A percentile compares a stretch with the other conserved stretches of the same genome.
Conservation (phyloP, 1,140 invertebrate species). For the Vollenhovia emeryi region DNA sequence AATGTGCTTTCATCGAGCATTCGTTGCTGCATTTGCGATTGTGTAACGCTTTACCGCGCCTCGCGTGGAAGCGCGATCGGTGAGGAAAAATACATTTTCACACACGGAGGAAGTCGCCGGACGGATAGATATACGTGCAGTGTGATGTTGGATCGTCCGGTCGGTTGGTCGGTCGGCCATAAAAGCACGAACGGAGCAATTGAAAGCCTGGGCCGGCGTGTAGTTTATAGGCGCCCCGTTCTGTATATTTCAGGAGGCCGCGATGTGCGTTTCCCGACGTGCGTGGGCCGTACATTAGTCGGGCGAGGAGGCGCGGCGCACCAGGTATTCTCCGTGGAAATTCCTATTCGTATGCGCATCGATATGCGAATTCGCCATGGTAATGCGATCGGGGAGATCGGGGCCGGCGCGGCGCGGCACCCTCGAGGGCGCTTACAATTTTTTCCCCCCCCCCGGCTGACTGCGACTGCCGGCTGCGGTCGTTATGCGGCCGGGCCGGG, state of each 20-base stretch:
- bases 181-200: conserved; percentile 71
- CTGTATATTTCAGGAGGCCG: conserved; percentile 56
- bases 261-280: not conserved
- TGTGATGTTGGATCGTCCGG: conserved; percentile 26
- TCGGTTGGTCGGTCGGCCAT: conserved; percentile 43
- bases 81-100: not conserved
- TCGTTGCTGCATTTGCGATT: not conserved
- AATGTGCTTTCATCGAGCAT: conserved; percentile 14
- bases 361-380: conserved; percentile 66
- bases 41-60: not conserved
- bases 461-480: not conserved
- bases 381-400: conserved; percentile 52
- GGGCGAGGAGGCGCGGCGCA: not conserved
- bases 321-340: conserved; percentile 25
- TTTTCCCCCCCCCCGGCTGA: not conserved
- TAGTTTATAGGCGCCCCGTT: conserved; percentile 59
- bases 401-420: not conserved
- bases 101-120: conserved; percentile 16
- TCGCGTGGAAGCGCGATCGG: not conserved
- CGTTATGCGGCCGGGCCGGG: not conserved
- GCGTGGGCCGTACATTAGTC: conserved; percentile 22
- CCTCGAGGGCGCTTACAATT: conserved; percentile 61
- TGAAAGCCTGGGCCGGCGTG: conserved; percentile 58
- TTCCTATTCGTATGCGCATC: conserved; percentile 63
- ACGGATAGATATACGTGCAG: conserved; percentile 12